Percentiles rank a stretch among this genome's conserved stretches.
Conservation (phyloP, 2,113 vertebrate genomes). For the Ifrita kowaldi region DNA sequence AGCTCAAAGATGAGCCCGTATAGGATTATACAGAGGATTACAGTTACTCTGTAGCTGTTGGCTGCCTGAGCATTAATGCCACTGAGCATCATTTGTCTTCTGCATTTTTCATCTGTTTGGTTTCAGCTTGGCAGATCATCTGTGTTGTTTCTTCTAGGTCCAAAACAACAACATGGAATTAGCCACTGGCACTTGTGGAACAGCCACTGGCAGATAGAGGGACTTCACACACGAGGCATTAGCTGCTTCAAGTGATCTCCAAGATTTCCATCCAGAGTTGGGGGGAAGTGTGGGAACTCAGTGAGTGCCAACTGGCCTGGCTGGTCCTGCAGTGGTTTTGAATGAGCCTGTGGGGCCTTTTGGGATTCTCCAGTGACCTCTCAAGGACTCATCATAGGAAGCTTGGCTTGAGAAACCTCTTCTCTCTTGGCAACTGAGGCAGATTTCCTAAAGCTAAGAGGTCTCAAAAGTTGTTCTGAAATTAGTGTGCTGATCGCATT, state of each 20-base stretch:
- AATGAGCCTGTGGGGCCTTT: background rate
- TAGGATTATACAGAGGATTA: background rate
- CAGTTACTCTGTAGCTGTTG: background rate
- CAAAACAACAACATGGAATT: background rate
- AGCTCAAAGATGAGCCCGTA: background rate
- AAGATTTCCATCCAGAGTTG: background rate
- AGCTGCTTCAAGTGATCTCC: background rate
- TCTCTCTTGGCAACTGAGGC: background rate
- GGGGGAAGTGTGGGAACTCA: background rate
- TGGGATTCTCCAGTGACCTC: background rate
- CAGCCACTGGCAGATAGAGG: background rate
- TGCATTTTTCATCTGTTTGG: background rate
- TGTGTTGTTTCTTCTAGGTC: background rate
- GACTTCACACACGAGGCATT: background rate
- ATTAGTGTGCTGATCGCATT: background rate
- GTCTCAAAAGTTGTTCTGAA: background rate
- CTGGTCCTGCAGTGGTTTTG: fast-evolving
- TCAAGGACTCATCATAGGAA: background rate
- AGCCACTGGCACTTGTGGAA: background rate
- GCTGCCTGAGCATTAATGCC: background rate
- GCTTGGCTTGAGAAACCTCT: background rate
- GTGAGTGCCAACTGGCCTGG: background rate
- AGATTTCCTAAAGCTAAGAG: background rate
- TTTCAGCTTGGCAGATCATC: background rate
- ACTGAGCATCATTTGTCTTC: background rate